These are phyloP conservation scores for Argyra leucocephala DNA, from an alignment of 2,888 invertebrate species.

Conservation along the genomic window DNA sequence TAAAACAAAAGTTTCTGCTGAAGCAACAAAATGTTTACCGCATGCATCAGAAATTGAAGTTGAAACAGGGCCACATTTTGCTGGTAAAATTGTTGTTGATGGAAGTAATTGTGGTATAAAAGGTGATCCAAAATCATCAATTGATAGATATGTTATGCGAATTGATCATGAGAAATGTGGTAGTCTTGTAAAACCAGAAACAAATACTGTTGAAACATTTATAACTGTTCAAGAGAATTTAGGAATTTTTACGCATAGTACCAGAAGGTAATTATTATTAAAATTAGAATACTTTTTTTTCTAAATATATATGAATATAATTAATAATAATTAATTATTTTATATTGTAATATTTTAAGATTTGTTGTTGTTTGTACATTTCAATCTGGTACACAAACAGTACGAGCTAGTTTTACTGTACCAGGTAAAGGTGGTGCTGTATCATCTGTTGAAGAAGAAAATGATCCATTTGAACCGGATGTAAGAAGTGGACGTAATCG, in stretches of 20 bases:
- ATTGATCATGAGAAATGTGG: slow-evolving; percentile 68
- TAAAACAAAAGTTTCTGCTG: slow-evolving; percentile 57
- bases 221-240: slow-evolving; percentile 75
- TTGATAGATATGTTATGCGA: slow-evolving; percentile 63
- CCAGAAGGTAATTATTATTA: slow-evolving; percentile 49
- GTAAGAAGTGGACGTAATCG: slow-evolving; percentile 36
- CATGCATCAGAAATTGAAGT: slow-evolving; percentile 75
- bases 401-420: slow-evolving; percentile 65
- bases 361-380: slow-evolving; percentile 73
- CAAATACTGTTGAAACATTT: slow-evolving; percentile 64
- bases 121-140: slow-evolving; percentile 62
- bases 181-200: slow-evolving; percentile 63
- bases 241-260: slow-evolving; percentile 72
- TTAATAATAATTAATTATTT: not conserved
- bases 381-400: slow-evolving; percentile 71
- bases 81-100: slow-evolving; percentile 64
- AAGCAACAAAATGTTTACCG: slow-evolving; percentile 68
- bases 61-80: slow-evolving; percentile 71
- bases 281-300: not conserved
- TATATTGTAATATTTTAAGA: slow-evolving; percentile 36
- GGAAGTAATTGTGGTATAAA: slow-evolving; percentile 64
- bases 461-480: slow-evolving; percentile 35
- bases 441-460: slow-evolving; percentile 29
- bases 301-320: not conserved
- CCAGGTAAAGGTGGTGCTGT: slow-evolving; percentile 51